phyloP scores from a whole-genome alignment of 2,113 vertebrate genomes.

The Vimba vimba region DNA sequence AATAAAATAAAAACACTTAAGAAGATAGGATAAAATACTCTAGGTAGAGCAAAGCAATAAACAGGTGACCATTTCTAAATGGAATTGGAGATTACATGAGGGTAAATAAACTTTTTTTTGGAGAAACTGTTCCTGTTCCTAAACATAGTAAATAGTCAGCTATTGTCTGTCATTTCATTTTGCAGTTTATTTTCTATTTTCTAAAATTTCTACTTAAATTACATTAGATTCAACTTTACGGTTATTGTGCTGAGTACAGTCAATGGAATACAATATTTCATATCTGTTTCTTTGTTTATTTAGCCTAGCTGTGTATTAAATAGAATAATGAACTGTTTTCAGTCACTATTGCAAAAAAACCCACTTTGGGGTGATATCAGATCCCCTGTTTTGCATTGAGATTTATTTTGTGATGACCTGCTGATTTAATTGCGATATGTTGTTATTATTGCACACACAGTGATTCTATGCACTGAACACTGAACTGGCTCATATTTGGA shows the following conservation, averaged over 20 bases:
- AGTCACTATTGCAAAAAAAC: background rate
- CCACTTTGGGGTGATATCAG: background rate
- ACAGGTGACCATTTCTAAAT: background rate
- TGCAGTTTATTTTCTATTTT: background rate
- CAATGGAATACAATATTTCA: conserved; percentile 1
- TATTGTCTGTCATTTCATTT: background rate
- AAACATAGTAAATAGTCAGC: background rate
- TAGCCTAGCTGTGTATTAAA: background rate
- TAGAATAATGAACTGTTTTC: background rate
- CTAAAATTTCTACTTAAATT: background rate
- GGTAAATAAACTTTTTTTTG: background rate
- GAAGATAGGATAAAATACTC: no score
- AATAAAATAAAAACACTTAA: no score
- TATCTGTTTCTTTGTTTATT: background rate
- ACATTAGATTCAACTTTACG: background rate
- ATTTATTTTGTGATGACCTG: background rate
- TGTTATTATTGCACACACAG: background rate
- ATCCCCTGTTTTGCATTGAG: background rate
- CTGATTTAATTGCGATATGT: background rate
- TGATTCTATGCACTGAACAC: background rate
- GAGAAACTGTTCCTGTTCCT: background rate
- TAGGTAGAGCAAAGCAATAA: background rate
- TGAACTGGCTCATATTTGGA: conserved; percentile 2
- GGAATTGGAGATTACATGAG: background rate
- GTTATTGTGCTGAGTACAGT: background rate